Percentiles rank a stretch among this genome's conserved stretches.
Evolutionary conservation across 1,140 invertebrate genomes (phyloP).

Genomic region (Pomacea maculata): DNA sequence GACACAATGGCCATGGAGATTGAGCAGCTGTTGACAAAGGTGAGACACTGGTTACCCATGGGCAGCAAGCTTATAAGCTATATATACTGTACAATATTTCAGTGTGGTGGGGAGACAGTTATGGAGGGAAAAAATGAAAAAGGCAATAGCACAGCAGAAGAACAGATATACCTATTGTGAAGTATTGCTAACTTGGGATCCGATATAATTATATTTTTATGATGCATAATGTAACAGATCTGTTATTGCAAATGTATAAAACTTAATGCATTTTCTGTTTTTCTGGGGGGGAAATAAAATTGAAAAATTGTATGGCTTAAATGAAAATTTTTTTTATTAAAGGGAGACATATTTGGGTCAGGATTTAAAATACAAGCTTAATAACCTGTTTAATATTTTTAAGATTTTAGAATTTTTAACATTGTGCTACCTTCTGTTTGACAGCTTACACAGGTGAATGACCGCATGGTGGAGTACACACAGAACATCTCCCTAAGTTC

Average conservation of each 20-base stretch:
- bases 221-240: no score
- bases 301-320: no score
- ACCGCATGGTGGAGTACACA: constrained; percentile 82
- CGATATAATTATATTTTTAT: no score
- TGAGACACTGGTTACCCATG: constrained; percentile 60
- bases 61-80: not conserved
- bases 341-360: no score
- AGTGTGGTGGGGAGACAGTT: not conserved
- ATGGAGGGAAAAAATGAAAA: not conserved
- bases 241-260: no score
- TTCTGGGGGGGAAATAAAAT: no score
- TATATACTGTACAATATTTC: not conserved
- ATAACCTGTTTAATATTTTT: no score
- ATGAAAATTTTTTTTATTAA: no score
- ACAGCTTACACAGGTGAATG: constrained; percentile 86
- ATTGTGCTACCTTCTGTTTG: not conserved
- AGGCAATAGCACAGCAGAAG: not conserved
- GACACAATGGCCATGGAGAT: constrained; percentile 92
- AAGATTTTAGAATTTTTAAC: no score
- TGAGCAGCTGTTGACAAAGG: constrained; percentile 85
- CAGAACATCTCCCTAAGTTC: constrained; percentile 66
- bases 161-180: not conserved
- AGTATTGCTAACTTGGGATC: not conserved
- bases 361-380: no score
- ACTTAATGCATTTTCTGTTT: no score